Conservation (phyloP, 64 coral and sea anemone species). For the Porites australiensis region DNA sequence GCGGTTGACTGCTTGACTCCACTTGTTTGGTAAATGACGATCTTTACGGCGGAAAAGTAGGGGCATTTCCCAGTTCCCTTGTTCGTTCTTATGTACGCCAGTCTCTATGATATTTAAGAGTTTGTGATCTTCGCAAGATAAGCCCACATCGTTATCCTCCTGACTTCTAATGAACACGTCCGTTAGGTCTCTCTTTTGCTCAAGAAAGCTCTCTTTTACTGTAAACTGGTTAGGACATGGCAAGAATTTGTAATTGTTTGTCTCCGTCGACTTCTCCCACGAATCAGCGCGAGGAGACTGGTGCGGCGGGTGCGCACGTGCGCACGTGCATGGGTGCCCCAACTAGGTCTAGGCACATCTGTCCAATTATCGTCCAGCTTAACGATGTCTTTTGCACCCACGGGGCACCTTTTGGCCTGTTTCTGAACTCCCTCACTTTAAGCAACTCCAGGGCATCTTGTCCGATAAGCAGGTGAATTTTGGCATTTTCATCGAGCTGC, state of each 20-base stretch:
- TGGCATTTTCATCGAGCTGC: not conserved
- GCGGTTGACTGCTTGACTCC: not conserved
- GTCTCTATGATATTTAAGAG: not conserved
- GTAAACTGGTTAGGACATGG: conserved; percentile 58
- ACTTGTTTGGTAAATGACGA: not conserved
- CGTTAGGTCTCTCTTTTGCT: not conserved
- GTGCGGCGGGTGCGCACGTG: conserved; percentile 50
- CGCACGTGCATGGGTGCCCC: not conserved
- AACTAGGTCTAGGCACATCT: not conserved
- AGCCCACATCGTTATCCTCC: not conserved
- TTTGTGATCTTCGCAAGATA: not conserved
- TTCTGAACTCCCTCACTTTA: not conserved
- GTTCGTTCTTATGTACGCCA: not conserved
- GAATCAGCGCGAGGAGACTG: not conserved
- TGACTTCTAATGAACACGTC: conserved; percentile 21
- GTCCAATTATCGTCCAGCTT: not conserved
- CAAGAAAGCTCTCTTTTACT: conserved; percentile 1
- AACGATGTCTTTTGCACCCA: not conserved
- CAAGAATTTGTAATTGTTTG: not conserved
- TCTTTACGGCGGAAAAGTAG: not conserved
- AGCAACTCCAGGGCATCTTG: not conserved
- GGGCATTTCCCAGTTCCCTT: not conserved
- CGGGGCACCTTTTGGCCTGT: too few relatives aligned
- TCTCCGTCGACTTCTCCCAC: not conserved
- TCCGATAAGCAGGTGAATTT: not conserved